Percentiles rank a stretch among this genome's conserved stretches.
These are phyloP conservation scores for Anseranas semipalmata DNA, from an alignment of 2,113 vertebrate genomes.

Conservation along the genomic window DNA sequence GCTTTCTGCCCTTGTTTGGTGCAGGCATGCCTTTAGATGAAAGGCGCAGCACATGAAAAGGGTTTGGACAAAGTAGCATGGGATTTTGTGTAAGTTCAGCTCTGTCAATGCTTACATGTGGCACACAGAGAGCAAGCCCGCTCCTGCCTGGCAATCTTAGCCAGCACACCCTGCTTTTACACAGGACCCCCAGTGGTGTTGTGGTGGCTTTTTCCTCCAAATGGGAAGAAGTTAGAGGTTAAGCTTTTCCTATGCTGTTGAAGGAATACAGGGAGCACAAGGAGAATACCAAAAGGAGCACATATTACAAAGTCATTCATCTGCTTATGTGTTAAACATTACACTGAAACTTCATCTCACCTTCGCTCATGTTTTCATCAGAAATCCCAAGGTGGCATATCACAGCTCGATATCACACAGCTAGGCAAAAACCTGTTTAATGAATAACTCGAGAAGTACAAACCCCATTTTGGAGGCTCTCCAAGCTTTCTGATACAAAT, in stretches of 20 bases:
- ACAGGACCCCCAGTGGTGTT: background rate
- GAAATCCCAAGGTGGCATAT: background rate
- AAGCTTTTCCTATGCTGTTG: background rate
- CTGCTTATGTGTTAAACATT: background rate
- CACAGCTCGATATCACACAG: background rate
- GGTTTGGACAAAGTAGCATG: background rate
- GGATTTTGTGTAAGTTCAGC: background rate
- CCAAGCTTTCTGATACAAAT: background rate
- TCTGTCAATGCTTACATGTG: background rate
- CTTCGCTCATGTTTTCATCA: background rate
- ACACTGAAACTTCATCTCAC: background rate
- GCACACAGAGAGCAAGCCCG: background rate
- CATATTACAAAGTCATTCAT: background rate
- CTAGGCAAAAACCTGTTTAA: background rate
- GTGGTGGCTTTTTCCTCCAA: background rate
- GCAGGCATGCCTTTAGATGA: background rate
- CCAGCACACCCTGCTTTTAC: background rate
- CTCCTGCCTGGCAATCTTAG: background rate
- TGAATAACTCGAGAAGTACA: background rate
- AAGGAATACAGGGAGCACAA: background rate
- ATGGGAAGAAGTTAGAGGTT: background rate
- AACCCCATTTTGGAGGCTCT: background rate
- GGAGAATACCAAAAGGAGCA: background rate
- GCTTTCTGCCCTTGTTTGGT: background rate
- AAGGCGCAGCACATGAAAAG: background rate